Evolutionary conservation across 2,888 invertebrate species (phyloP), one percentile per base, ranked within the genome.

Genomic region (Nemoura dubitans): DNA sequence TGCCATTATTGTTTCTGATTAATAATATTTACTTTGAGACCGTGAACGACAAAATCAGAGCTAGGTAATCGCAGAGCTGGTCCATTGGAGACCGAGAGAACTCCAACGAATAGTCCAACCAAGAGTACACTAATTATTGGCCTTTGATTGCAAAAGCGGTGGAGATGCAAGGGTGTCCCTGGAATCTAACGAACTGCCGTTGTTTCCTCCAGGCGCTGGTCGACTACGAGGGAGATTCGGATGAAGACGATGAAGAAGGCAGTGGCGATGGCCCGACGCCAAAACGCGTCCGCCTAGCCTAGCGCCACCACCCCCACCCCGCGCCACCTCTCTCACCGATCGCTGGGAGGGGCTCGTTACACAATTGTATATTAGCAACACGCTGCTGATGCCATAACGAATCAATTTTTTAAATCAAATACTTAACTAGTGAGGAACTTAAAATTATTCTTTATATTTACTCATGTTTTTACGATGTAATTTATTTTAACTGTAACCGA

Each of bases 191-290:
- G 10, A 80, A 85, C 88, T 88, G 86, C 7, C 81, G 89, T 89
- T 89, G 76, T 88, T 87, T 88, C 87, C 91, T 90, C 30, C 91
- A 97, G 97, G 97, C 98, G 89, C 94, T 99, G 90, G 99, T 99
- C 88, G 99, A 99, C 92, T 99, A 99, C 91, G 98, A 99, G 91
- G 98, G 97, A 87, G 98, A 99, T 92, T 98, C 98, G 0, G 98
- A 99, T 90, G 98, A 98, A 90, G 98, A 98, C 87, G 97, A 97
- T 88, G 95, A 95, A 88, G 92, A 92, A 76, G 93, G 93, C 86
- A 92, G 88, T 7, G 87, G 87, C 86, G 89, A 89, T 83, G 89
- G 93, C 89, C 94, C 95, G 86, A 93, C 94, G 90, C 93, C 95
- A 88, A 96, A 96, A 92, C 93, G 96, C 91, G 95, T 96, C 91